A percentile compares a stretch with the other conserved stretches of the same genome.
Conservation (phyloP, 2,888 invertebrate genomes). For the Limnephilus marmoratus region DNA sequence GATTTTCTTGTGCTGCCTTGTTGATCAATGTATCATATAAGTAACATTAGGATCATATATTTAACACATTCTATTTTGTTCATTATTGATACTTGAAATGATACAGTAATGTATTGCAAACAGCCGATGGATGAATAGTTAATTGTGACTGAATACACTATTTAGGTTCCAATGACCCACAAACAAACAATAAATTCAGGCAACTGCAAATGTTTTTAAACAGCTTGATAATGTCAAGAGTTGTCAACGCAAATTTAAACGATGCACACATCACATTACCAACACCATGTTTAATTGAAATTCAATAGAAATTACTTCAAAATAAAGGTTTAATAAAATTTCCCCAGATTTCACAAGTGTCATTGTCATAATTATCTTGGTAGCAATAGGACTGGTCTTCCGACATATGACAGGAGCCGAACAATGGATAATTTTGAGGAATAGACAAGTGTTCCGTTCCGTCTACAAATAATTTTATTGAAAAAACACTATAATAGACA, state of each 20-base stretch:
- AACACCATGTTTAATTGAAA: background rate
- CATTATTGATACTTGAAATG: background rate
- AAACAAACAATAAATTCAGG: background rate
- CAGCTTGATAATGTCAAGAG: background rate
- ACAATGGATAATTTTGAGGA: background rate
- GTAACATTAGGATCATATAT: background rate
- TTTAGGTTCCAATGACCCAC: background rate
- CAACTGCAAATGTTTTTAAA: background rate
- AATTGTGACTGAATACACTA: background rate
- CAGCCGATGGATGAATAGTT: background rate
- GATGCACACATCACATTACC: background rate
- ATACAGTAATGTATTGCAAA: background rate
- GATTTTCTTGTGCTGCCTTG: background rate
- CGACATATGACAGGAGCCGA: background rate
- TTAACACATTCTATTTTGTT: background rate
- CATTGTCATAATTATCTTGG: background rate
- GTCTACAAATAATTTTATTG: slow-evolving; percentile 46
- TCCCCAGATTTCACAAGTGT: background rate
- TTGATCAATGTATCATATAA: background rate
- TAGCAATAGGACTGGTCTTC: background rate
- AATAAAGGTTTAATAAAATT: background rate
- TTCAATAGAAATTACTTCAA: background rate
- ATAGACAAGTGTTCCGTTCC: background rate
- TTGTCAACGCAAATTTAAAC: background rate
- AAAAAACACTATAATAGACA: slow-evolving; percentile 51